Evolutionary conservation across 92 coral and sea anemone species (phyloP), one percentile per base, ranked within the genome.

Genomic region (Actinernus sp.): DNA sequence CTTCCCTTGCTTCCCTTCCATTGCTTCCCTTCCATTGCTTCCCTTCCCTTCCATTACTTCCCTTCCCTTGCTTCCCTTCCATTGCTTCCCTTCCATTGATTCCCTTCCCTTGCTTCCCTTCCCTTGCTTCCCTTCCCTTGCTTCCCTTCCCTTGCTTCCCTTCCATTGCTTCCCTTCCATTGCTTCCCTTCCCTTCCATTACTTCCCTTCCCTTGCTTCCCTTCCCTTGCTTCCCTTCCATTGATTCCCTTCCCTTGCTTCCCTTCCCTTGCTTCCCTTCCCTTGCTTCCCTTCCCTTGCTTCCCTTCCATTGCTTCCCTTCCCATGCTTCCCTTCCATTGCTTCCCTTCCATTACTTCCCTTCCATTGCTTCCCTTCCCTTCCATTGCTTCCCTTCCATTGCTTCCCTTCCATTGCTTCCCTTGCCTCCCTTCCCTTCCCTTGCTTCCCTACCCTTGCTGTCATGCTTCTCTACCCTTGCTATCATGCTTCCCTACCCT

Each of bases 101-200:
- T 22, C 5, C 20, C 41, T 19, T 26, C 58, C n/a, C 48, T 21
- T 64, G 60, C 60, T 32, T 64, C 60, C 54, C 53, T 41, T 22
- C 21, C 32, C 25, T 24, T 38, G 1, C 13, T 26, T n/a, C 24
- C 13, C 9, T 34, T 26, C 17, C 34, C 31, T 26, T 46, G 13
- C 41, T 3, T 41, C 37, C 31, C 13, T 63, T 29, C 26, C 56
- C 23, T 34, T 31, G 1, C 32, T 25, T 12, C 25, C 18, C 49
- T 18, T 47, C 8, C 26, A 14, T 22, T 25, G 18, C 8, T 23
- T 28, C 20, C 11, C 19, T n/a, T 26, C 21, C 34, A 7, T 20
- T 19, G 36, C 0, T 13, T 44, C 38, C 25, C 23, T 34, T 51
- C 16, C 49, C 51, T 18, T 43, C 29, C 16, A 10, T 48, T 25